Conservation (phyloP, 2,113 vertebrate species). For the Spermophilus dauricus region DNA sequence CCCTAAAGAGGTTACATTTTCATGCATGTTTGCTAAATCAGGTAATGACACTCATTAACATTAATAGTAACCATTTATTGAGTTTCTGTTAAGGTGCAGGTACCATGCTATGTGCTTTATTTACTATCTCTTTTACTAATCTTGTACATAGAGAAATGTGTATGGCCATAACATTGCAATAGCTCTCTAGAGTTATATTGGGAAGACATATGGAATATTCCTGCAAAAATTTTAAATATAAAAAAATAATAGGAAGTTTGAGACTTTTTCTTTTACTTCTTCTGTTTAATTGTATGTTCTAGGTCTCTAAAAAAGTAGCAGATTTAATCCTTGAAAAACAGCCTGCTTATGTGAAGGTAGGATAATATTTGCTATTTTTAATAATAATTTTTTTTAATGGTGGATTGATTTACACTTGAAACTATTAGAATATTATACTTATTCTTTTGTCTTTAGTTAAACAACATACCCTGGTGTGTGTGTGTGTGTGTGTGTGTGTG, state of each 20-base stretch:
- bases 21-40: slow-evolving; percentile 29
- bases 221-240: slow-evolving; percentile 52
- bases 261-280: slow-evolving; percentile 49
- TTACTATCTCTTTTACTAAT: not conserved
- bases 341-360: slow-evolving; percentile 98
- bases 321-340: slow-evolving; percentile 99
- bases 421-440: slow-evolving; percentile 45
- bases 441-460: slow-evolving; percentile 16
- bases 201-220: not conserved
- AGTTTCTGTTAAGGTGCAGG: slow-evolving; percentile 16
- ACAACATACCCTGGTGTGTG: not conserved
- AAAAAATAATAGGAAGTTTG: slow-evolving; percentile 13
- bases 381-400: slow-evolving; percentile 4
- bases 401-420: slow-evolving; percentile 26
- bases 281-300: slow-evolving; percentile 72
- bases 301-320: slow-evolving; percentile 99
- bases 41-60: not conserved
- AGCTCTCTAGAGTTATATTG: not conserved
- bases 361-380: slow-evolving; percentile 71
- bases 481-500: not conserved
- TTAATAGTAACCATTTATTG: not conserved
- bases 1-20: not conserved
- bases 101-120: not conserved
- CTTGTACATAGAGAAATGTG: not conserved
- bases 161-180: not conserved